Base-by-base conservation (phyloP, 2,797 vertebrate species). In the Anguilla pacifica region DNA sequence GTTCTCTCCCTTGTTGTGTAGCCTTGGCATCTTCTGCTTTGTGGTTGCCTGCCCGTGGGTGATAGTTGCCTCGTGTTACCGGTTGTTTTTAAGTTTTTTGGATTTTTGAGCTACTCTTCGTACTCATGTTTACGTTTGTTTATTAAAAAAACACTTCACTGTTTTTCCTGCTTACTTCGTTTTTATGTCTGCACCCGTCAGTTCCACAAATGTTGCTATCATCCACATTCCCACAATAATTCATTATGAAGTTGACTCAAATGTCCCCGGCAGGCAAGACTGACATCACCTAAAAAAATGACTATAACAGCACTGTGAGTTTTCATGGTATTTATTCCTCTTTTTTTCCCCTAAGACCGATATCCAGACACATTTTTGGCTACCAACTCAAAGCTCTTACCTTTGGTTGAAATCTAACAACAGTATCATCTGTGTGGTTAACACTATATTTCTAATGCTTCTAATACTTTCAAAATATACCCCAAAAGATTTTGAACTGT, bases 241-340 rank as follows among this genome's bases (percentile, higher is more conserved):
- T 49, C 57, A 72, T 70, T n/a, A 84, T 85, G 88, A 92, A 84
- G 53, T 89, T 93, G 87, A 91, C 15, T 88, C 67, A 87, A 87
- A 91, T 89, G 92, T 89, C 88, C 90, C 90, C 25, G 89, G 84
- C 92, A 92, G 94, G 91, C 91, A 92, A 93, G 94, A 94, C 94
- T 92, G 91, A 89, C 85, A 91, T 94, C 93, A 95, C 94, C 94
- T 94, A 88, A 90, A 88, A 83, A 9, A 91, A 86, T 57, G 19
- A 83, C 49, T 70, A 22, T 64, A 88, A 87, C 17, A 49, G 86
- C 74, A 87, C 74, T 49, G 84, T 49, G 84, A 43, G 64, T 67
- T 87, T 86, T 87, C 83, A 86, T 86, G 84, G 72, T 39, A 83
- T 82, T 87, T 91, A 43, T 84, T 13, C 7, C 31, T 86, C 51